These are phyloP conservation scores for Cataglyphis hispanica DNA, from an alignment of 1,140 invertebrate genomes.

Conservation along the genomic window DNA sequence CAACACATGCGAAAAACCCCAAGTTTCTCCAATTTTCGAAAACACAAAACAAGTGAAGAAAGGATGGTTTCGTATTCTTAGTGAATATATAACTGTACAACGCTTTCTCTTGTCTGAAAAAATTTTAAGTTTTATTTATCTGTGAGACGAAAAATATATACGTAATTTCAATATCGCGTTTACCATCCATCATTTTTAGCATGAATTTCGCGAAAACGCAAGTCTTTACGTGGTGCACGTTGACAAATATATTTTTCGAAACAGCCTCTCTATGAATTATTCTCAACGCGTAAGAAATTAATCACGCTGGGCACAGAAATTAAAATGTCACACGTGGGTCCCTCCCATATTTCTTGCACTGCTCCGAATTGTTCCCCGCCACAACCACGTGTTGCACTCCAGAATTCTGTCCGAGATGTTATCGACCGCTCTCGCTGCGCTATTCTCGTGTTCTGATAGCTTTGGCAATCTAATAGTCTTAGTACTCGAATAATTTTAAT, in stretches of 20 bases:
- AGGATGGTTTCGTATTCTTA: background rate
- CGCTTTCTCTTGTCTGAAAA: background rate
- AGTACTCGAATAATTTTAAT: background rate
- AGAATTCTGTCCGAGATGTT: conserved; percentile 64
- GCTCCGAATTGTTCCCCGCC: conserved; percentile 58
- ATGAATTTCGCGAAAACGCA: background rate
- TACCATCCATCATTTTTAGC: background rate
- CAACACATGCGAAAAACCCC: background rate
- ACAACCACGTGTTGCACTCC: conserved; percentile 76
- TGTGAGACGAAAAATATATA: background rate
- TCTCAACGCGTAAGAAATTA: conserved; percentile 21
- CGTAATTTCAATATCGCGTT: too few relatives aligned
- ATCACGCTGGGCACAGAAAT: conserved; percentile 19
- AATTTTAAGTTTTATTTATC: background rate
- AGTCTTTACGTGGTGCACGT: background rate
- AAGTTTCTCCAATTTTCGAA: background rate
- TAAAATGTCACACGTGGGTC: conserved; percentile 37
- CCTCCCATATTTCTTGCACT: conserved; percentile 38
- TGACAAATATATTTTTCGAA: background rate
- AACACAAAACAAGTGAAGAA: background rate
- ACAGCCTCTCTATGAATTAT: background rate
- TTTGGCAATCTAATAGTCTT: background rate
- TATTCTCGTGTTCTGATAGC: background rate
- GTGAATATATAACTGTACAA: background rate
- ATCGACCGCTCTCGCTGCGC: conserved; percentile 2